Evolutionary conservation across 2,888 invertebrate species (phyloP).

Genomic region (Leptarthrus brevirostris): DNA sequence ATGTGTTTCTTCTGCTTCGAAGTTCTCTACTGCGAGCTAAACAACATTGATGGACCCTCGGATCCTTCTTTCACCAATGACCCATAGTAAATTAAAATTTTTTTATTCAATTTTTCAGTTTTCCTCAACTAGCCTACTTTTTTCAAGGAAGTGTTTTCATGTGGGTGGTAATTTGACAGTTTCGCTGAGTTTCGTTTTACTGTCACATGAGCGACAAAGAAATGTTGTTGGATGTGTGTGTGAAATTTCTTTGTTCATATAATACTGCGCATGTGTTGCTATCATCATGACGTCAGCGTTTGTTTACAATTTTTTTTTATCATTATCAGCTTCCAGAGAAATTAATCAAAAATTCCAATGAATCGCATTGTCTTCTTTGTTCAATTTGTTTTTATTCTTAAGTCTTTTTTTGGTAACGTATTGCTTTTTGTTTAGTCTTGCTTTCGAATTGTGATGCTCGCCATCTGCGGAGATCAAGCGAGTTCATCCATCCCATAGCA

Average conservation of each 20-base stretch:
- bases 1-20: conserved; percentile 99
- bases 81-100: conserved; percentile 84
- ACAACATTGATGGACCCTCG: conserved; percentile 91
- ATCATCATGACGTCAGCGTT: conserved; percentile 1
- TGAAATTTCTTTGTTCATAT: neutral
- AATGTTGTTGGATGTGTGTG: neutral
- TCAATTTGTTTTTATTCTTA: too few species aligned
- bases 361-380: too few species aligned
- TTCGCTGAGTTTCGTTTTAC: neutral
- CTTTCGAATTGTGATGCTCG: too few species aligned
- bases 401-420: too few species aligned
- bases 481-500: too few species aligned
- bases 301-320: conserved; percentile 5
- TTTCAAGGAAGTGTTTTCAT: neutral
- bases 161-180: neutral
- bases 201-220: too few species aligned
- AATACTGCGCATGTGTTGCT: neutral
- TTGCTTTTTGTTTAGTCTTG: too few species aligned
- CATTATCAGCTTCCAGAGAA: neutral
- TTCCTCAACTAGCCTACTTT: neutral
- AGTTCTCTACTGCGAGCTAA: conserved; percentile 93
- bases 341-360: neutral
- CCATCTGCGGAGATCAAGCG: too few species aligned
- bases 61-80: conserved; percentile 94
- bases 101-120: too few species aligned